Evolutionary conservation across 2,888 invertebrate genomes (phyloP), one percentile per base, ranked within the genome.

Genomic region (Andrena trimmerana): DNA sequence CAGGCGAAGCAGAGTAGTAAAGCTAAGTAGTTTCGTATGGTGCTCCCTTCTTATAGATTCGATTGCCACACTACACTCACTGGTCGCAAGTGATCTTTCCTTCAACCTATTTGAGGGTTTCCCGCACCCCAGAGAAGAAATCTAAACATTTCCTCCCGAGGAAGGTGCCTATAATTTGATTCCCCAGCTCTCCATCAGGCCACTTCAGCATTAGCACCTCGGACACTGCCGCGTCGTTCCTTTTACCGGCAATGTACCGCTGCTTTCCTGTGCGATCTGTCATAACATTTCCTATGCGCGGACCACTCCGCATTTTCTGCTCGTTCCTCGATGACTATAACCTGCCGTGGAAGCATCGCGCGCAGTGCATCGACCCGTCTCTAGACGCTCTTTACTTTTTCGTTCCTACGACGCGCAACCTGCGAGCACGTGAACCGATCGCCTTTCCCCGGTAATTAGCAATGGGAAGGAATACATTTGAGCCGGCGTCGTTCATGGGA

Each of bases 401-500:
- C 42, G 4, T 10, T 66, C 16, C 13, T 4, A 4, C 50, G 8
- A n/a, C 48, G 48, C 3, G 65, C 65, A 48, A 16, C 1, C 27
- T 65, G 42, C 31, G n/a, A 65, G 42, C 27, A 48, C 52, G 42
- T 54, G 33, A 68, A 57, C 24, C 54, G 66, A 73, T 73, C 52
- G 13, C 33, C 36, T 54, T 67, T 48, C 13, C 10, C 48, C 4
- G 33, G 8, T 67, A 72, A 81, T 71, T 80, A 71, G 10, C 36
- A 20, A 79, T 65, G n/a, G 57, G 27, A 20, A 54, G 29, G 16
- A 33, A 24, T 13, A 16, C 16, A 36, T 10, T 68, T 24, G 36
- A n/a, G 24, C 16, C 27, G 36, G 5, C 8, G 42, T 16, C n/a
- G 67, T 63, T 48, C 80, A 66, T 80, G 80, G 71, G 71, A 79